Base-by-base conservation (phyloP, 2,113 vertebrate genomes). In the Phocoena phocoena region DNA sequence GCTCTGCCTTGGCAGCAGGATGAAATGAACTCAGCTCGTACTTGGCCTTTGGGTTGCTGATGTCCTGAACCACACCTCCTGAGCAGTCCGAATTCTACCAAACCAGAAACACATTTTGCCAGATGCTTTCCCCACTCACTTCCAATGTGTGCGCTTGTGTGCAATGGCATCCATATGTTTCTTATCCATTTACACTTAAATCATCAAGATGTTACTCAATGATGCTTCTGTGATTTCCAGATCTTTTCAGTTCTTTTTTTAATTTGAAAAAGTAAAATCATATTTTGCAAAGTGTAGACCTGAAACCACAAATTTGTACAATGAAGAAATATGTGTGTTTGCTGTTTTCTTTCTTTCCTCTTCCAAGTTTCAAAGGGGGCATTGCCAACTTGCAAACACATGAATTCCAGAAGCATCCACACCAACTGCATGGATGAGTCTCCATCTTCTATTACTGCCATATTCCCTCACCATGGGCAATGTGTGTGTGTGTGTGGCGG, bases 291-390 rank as follows among this genome's bases (percentile, higher is more conserved):
- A 90, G 87, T 89, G 80, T 89, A 88, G 88, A 88, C 70, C 82
- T 85, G 76, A 90, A 85, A 92, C 92, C 86, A 85, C 95, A 97
- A 96, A 97, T 96, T 92, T 90, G 92, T 97, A 95, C 95, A 85
- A 68, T 31, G 91, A 96, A 96, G 88, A 90, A 84, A 96, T 86
- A 74, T 71, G 90, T 84, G 65, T 0, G 7, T 84, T 63, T 90
- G 86, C 88, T 95, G 3, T 89, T 96, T 92, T 95, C 93, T 88
- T 95, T 94, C 90, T 77, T 90, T 86, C 70, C 65, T 73, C 55
- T 82, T 85, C 76, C 91, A 31, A 63, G 53, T 62, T 96, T 92
- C 91, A 92, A 88, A 90, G 67, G 9, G 26, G 82, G 50, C 41
- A 65, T 7, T 87, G 95, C 67, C 96, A 95, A 89, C 79, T 88